These are phyloP conservation scores for Nothocercus nigrocapillus DNA, from an alignment of 2,113 vertebrate species.

Conservation along the genomic window DNA sequence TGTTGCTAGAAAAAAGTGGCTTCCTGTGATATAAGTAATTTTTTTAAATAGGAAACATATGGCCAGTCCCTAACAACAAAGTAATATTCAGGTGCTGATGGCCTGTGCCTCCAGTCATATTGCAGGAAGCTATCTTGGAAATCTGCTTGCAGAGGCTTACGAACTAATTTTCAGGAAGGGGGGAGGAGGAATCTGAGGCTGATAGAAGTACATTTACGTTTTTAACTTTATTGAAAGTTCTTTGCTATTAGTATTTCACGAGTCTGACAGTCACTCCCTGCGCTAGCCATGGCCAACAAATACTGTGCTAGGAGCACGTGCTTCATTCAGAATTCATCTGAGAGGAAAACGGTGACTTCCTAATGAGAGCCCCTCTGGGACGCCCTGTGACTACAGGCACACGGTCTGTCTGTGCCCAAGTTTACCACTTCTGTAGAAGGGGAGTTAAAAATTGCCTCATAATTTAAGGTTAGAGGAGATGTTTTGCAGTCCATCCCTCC, in stretches of 20 bases:
- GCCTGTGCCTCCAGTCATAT: slow-evolving; percentile 41
- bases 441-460: background rate
- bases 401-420: background rate
- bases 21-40: slow-evolving; percentile 78
- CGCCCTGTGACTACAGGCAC: background rate
- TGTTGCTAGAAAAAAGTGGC: slow-evolving; percentile 65
- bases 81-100: slow-evolving; percentile 72
- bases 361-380: background rate
- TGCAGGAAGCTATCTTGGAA: slow-evolving; percentile 64
- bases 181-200: background rate
- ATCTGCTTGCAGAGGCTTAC: slow-evolving; percentile 43
- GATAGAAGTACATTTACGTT: background rate
- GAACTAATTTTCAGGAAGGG: slow-evolving; percentile 19
- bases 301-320: background rate
- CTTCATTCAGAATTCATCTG: background rate
- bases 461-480: background rate
- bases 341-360: background rate
- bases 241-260: background rate
- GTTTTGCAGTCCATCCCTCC: background rate
- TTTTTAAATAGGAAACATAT: slow-evolving; percentile 79
- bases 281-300: background rate
- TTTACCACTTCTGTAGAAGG: background rate
- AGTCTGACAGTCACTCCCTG: background rate
- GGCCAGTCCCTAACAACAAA: slow-evolving; percentile 62
- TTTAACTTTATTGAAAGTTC: background rate